These are phyloP conservation scores for Drosophila bocqueti DNA, from an alignment of 1,140 invertebrate species.

Conservation along the genomic window DNA sequence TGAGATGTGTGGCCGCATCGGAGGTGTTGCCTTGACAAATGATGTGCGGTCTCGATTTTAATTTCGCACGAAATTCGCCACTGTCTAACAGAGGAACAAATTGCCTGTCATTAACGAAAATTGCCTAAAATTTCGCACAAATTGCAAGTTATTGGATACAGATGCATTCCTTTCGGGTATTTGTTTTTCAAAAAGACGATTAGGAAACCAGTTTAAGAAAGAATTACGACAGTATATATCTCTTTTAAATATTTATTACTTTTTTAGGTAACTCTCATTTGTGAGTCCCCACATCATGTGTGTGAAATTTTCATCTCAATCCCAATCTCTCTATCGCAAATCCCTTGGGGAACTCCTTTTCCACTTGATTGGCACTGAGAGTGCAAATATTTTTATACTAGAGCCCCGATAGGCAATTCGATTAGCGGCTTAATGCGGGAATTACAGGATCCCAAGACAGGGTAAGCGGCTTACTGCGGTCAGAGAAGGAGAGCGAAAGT, in stretches of 20 bases:
- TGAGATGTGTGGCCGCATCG: neutral
- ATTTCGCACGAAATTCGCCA: slow-evolving; percentile 55
- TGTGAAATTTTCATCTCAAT: slow-evolving; percentile 3
- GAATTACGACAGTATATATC: neutral
- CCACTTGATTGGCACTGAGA: slow-evolving; percentile 47
- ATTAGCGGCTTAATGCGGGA: slow-evolving; percentile 42
- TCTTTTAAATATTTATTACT: neutral
- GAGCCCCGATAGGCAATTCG: slow-evolving; percentile 20
- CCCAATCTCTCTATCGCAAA: neutral
- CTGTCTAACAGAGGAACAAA: slow-evolving; percentile 53
- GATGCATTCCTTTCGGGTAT: neutral
- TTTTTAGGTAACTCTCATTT: neutral
- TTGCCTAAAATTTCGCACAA: slow-evolving; percentile 30
- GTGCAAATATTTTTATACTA: slow-evolving; percentile 33
- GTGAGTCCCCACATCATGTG: neutral
- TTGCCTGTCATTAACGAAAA: slow-evolving; percentile 67
- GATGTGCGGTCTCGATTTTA: slow-evolving; percentile 52
- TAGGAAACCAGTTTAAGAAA: neutral
- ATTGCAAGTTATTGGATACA: slow-evolving; percentile 3
- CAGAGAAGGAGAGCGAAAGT: slow-evolving; percentile 33
- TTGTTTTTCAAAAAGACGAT: neutral
- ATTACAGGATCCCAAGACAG: slow-evolving; percentile 23
- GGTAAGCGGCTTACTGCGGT: slow-evolving; percentile 46
- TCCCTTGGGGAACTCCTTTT: slow-evolving; percentile 21
- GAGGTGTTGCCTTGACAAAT: slow-evolving; percentile 69